Evolutionary conservation across 2,888 invertebrate species (phyloP).

Genomic region (Abrostola tripartita): DNA sequence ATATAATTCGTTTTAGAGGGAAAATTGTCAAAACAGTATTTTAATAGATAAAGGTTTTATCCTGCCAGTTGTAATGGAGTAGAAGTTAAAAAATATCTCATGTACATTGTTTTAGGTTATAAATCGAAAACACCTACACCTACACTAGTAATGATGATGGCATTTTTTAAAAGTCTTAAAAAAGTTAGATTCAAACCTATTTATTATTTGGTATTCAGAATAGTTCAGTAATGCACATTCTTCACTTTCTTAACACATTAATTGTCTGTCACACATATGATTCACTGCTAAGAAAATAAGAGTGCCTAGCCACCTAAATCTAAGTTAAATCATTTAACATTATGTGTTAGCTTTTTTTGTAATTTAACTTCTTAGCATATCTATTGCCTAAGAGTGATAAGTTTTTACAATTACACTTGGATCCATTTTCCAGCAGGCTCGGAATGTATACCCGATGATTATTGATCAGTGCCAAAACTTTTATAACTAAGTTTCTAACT

Average conservation of each 20-base stretch:
- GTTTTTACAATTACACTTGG: too few species aligned
- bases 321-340: neutral
- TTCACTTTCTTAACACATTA: constrained; percentile 3
- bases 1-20: constrained; percentile 1
- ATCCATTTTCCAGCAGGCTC: too few species aligned
- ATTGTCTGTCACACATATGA: neutral
- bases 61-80: neutral
- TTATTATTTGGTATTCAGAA: neutral
- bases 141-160: too few species aligned
- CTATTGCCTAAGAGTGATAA: too few species aligned
- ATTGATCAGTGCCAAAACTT: too few species aligned
- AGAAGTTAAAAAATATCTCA: neutral
- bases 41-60: neutral
- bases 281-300: neutral
- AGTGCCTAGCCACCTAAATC: neutral
- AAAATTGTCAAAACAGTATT: neutral
- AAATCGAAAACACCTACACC: too few species aligned
- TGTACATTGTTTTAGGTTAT: neutral
- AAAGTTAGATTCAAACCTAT: too few species aligned
- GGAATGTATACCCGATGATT: too few species aligned
- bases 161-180: too few species aligned
- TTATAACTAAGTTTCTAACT: too few species aligned
- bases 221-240: neutral
- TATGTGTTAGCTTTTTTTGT: neutral
- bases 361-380: too few species aligned